Base-by-base conservation (phyloP, 2,113 vertebrate species). In the Copsychus sechellarum region DNA sequence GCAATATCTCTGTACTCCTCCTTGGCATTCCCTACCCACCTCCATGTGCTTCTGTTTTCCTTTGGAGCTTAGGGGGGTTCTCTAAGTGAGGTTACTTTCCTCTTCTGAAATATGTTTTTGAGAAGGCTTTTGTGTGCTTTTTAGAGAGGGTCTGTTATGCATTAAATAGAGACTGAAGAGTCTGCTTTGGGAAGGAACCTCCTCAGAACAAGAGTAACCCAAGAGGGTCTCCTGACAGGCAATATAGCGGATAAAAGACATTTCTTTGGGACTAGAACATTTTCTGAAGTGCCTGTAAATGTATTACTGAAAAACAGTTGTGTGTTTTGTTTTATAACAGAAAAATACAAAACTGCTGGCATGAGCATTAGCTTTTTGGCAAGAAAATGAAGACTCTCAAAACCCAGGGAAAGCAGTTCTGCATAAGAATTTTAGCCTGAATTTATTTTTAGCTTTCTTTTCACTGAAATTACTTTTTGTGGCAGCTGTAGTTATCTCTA, bases 361-460 rank as follows among this genome's bases (percentile, higher is more conserved):
- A 42, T 62, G 40, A 69, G 40, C 50, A 14, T 54, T 29, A 40
- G 48, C 29, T 81, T 86, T 85, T 82, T 87, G 58, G 74, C 60
- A 83, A 48, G 64, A 62, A 84, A 86, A 43, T 5, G 4, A 58
- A 74, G 88, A 70, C n/a, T 42, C 80, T 69, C 47, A 60, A 60
- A 71, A 84, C 34, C 1, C 60, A 31, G 21, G 28, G 43, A 74
- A 88, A 94, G 48, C 51, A 67, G 34, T 36, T 88, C 47, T 54
- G 33, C 71, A 7, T 42, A 62, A 86, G 15, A 51, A 77, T 74
- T 94, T 93, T 86, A 70, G 64, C 48, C 72, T 56, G 38, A 21
- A 43, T 66, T 83, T 93, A 88, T 85, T 94, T 92, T 90, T 88
- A 90, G 51, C 58, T 65, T 93, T 25, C 61, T 92, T 72, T 78